These are phyloP conservation scores for Gasterosteus aculeatus DNA, from an alignment of 2,113 vertebrate species.

Conservation along the genomic window DNA sequence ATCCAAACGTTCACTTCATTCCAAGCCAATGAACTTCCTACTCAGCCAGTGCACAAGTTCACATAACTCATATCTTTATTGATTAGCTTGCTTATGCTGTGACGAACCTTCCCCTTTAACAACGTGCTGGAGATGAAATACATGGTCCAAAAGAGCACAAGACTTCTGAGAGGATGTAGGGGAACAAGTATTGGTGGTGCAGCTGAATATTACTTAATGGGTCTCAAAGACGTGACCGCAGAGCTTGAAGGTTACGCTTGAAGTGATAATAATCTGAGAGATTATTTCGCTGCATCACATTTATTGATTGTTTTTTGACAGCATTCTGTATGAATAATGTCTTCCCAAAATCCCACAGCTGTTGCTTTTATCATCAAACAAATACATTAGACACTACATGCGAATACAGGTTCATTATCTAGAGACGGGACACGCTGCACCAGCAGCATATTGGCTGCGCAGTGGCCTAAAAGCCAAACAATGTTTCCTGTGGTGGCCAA, in stretches of 20 bases:
- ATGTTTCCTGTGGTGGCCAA: slow-evolving; percentile 29
- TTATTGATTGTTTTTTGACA: not conserved
- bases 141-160: not conserved
- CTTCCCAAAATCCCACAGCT: not conserved
- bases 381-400: not conserved
- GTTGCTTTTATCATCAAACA: not conserved
- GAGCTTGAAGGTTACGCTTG: not conserved
- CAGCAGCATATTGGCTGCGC: slow-evolving; percentile 46
- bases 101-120: too few relatives aligned
- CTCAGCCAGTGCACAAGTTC: not conserved
- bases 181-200: not conserved
- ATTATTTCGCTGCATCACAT: not conserved
- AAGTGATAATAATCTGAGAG: not conserved
- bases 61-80: not conserved
- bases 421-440: slow-evolving; percentile 29
- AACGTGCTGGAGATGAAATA: not conserved
- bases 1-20: not conserved
- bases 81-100: not conserved
- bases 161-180: not conserved
- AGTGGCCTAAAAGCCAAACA: slow-evolving; percentile 43
- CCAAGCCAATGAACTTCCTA: not conserved
- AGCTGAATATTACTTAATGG: slow-evolving; percentile 1
- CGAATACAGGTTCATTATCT: not conserved
- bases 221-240: not conserved
- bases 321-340: not conserved